Conservation (phyloP, 2,797 vertebrate species). For the Pogoniulus pusillus region DNA sequence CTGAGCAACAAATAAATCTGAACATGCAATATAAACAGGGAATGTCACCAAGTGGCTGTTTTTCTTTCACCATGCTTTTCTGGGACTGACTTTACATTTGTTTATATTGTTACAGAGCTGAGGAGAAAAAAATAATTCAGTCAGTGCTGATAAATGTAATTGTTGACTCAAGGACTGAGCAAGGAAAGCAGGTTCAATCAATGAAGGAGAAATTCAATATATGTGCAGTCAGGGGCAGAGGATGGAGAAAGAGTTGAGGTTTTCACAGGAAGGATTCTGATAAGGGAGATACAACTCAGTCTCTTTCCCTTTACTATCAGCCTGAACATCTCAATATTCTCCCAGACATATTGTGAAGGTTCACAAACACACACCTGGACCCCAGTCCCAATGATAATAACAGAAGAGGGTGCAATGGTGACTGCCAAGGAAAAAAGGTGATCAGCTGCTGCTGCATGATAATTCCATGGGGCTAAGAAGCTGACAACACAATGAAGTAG, state of each 20-base stretch:
- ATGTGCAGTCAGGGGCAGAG: background rate
- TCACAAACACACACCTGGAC: background rate
- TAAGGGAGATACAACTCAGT: background rate
- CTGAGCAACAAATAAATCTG: background rate
- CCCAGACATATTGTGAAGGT: rapidly evolving
- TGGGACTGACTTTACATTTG: background rate
- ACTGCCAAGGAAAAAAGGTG: background rate
- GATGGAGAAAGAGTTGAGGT: background rate
- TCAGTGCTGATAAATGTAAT: background rate
- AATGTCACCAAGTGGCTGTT: background rate
- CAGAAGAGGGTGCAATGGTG: background rate
- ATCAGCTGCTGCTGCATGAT: rapidly evolving
- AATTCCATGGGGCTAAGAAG: background rate
- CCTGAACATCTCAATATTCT: background rate
- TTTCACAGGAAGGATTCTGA: background rate
- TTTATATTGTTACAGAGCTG: background rate
- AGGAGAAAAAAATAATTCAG: background rate
- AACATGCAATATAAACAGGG: background rate
- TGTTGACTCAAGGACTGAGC: background rate
- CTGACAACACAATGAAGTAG: background rate
- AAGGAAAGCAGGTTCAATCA: background rate
- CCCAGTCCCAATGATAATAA: background rate
- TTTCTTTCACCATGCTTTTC: background rate
- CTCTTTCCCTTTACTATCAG: background rate
- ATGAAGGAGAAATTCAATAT: background rate